Base-by-base conservation (phyloP, 1,140 invertebrate species). In the Diploscapter pachys region DNA sequence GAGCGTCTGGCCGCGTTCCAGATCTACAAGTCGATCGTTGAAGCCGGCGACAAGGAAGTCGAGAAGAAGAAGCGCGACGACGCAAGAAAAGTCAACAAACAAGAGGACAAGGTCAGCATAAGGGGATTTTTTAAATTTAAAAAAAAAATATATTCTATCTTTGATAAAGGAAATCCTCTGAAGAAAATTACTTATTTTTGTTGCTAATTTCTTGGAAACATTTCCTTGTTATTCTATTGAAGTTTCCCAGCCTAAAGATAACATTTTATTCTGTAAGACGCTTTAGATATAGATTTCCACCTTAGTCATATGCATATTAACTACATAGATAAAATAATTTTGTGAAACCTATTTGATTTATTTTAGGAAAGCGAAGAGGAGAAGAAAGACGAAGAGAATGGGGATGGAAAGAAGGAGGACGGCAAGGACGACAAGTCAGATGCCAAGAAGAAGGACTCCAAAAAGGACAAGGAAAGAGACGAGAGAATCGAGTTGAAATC, bases 1-100 rank as follows among this genome's bases (percentile, higher is more conserved):
- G 93, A 94, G 91, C 89, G 94, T 72, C 93, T 96, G 88, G 94
- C 93, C 86, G 93, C 92, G 4, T 95, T 95, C 86, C 90, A 91
- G 79, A 94, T 97, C 75, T 95, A 93, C 86, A 91, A 92, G 84
- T 89, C 91, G 2, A 84, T 96, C 0, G 88, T 86, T 0, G 65
- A 53, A 54, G 64, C 74, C 49, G 72, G 55, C 59, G 78, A 79
- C 63, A 73, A 63, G 13, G 78, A 79, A 13, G 73, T 73, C n/a
- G 81, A 73, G 71, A 80, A 62, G 72, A 81, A 81, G 80, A 74
- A 75, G 61, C 48, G 72, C 8, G 73, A 79, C 48, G 82, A 83
- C 52, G 81, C 82, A 67, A 70, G 66, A 61, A 63, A 31, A 31
- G 31, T 31, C 31, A 31, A 31, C 31, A 31, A 69, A 62, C 48